Evolutionary conservation across 2,797 vertebrate genomes (phyloP), one percentile per base, ranked within the genome.

Genomic region (Streptopelia turtur): DNA sequence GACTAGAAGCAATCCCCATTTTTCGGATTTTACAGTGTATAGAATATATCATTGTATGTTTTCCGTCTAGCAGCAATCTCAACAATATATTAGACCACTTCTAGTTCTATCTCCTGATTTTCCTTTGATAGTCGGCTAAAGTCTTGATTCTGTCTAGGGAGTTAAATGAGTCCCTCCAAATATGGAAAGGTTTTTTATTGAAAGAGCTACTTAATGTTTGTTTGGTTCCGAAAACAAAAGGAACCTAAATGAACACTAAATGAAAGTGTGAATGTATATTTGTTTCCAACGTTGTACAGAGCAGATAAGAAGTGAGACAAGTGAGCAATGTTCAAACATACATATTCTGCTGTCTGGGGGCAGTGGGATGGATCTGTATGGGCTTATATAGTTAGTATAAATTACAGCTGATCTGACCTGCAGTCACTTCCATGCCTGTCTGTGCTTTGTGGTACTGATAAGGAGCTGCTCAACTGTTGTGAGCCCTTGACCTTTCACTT

Each of bases 401-500:
- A 87, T 97, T 94, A 94, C 95, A 95, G 71, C 53, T 94, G 68
- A 90, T 95, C 88, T 94, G 94, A 94, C 74, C 91, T 55, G 86
- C 88, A 94, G 88, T 94, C 86, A 90, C 86, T 95, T 93, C 87
- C 74, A 70, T 86, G 91, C 45, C 75, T 82, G 39, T 74, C 66
- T 82, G n/a, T 94, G 85, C 31, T 89, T 76, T 47, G 37, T 90
- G 77, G 87, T 88, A 88, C 87, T 37, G 90, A 78, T 79, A 89
- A 95, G 79, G 43, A 95, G 70, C 80, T 96, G 90, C 83, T 94
- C 83, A 85, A 77, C 83, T 94, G 94, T 37, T 95, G 52, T 94
- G 92, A 96, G 95, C 68, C 90, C 91, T 90, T 96, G 95, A 96
- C 94, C 91, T 97, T 96, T 96, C 94, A 96, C 85, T 94, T 94